Base-by-base conservation (phyloP, 2,797 vertebrate species). In the Sciurus vulgaris region DNA sequence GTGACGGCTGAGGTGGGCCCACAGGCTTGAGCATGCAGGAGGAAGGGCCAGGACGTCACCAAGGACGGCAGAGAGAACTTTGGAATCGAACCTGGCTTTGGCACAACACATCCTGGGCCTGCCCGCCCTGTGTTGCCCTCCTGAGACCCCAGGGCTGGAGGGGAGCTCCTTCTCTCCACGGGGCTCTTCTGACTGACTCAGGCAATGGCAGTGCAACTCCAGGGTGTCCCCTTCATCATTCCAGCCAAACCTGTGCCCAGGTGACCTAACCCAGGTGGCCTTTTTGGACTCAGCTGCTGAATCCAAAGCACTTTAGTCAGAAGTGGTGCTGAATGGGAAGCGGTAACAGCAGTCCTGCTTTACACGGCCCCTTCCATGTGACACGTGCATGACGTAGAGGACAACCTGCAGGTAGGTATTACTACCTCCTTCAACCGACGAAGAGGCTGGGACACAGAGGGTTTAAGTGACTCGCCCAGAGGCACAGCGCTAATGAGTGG, bases 1-100 rank as follows among this genome's bases (percentile, higher is more conserved):
- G 72, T 4, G 44, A 72, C 33, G 72, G 56, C 79, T 54, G 72
- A 28, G 44, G 61, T 11, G 28, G 72, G 69, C 44, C 82, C 5
- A 8, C 5, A 81, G 73, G 54, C 92, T 89, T 33, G 33, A 44
- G 78, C 2, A 0, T 49, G 35, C 44, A 83, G 59, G 54, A 79
- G 56, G 73, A 70, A 65, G 73, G 72, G 90, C 59, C 81, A 90
- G 87, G 85, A 76, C 0, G 0, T 65, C 91, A 44, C 89, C 79
- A 63, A 94, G 77, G 93, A 93, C 0, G 7, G 84, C 94, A 65
- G 83, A 74, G 72, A 69, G 82, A 72, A 88, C 96, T 97, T 93
- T 96, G 97, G 97, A 89, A 74, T 83, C 0, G 18, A 91, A 96
- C 96, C 91, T 95, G 93, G 86, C 96, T 98, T 96, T 97, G 97